A percentile compares a stretch with the other conserved stretches of the same genome.
Conservation (phyloP, 2,797 vertebrate species). For the Chaetodon trifasciatus region DNA sequence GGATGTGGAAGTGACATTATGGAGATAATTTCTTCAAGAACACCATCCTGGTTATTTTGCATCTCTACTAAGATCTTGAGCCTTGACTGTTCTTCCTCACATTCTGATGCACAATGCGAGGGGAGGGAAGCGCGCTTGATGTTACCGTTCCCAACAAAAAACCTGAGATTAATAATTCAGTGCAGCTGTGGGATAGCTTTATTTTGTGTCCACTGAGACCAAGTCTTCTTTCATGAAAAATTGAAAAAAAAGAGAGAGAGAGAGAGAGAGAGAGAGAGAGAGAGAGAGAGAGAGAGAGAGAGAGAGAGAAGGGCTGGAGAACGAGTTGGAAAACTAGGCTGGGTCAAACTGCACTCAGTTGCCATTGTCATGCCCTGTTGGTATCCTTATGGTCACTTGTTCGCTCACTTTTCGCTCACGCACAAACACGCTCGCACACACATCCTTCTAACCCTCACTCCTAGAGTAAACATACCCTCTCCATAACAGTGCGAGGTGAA, state of each 20-base stretch:
- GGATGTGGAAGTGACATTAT: neutral
- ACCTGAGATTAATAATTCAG: conserved; percentile 82
- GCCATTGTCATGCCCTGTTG: conserved; percentile 57
- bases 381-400: conserved; percentile 54
- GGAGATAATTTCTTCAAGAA: neutral
- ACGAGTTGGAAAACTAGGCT: conserved; percentile 48
- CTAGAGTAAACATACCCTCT: conserved; percentile 77
- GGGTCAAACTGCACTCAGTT: conserved; percentile 73
- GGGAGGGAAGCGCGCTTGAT: conserved; percentile 68
- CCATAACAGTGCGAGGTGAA: conserved; percentile 81
- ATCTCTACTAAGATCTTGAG: conserved; percentile 17
- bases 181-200: conserved; percentile 77
- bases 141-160: conserved; percentile 76
- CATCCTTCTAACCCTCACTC: conserved; percentile 57
- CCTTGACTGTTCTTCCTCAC: conserved; percentile 43
- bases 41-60: conserved; percentile 21
- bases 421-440: conserved; percentile 48
- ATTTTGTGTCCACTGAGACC: conserved; percentile 80
- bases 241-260: conserved; percentile 50
- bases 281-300: neutral
- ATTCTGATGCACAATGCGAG: conserved; percentile 65
- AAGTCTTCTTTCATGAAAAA: conserved; percentile 78
- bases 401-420: conserved; percentile 18
- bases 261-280: conserved; percentile 6
- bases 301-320: conserved; percentile 27